Evolutionary conservation across 2,797 vertebrate species (phyloP), one percentile per base, ranked within the genome.

Genomic region (Semotilus atromaculatus): DNA sequence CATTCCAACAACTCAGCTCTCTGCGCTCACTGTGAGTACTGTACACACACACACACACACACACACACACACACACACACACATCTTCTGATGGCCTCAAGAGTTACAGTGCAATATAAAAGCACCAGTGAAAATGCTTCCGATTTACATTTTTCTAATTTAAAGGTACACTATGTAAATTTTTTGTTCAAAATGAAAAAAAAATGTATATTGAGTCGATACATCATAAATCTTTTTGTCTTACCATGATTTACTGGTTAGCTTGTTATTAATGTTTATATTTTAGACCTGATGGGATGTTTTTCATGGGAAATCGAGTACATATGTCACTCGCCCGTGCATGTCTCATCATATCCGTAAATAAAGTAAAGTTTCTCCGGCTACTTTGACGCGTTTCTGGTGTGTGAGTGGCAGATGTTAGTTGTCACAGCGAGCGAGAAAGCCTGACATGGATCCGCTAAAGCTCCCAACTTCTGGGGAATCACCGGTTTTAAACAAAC

Each of bases 21-120:
- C 94, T 99, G 40, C 95, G 95, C 87, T 93, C 95, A 82, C 94
- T 99, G 97, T 98, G 91, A 97, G 97, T 96, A 82, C 53, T 66
- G 67, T 34, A 58, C 53, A 80, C 19, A 18, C 38, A 72, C 40
- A 72, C 68, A 71, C 38, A 26, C 68, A 23, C 10, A 38, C 31
- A 58, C 55, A 60, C 9, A 4, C 13, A 10, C 19, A 53, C 16
- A n/a, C 7, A 3, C 21, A 5, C 10, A 31, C 45, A 48, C 14
- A 5, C 10, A 31, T 10, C 34, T 60, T 62, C 5, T 9, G 36
- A 40, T 40, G n/a, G 58, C n/a, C 26, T 2, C n/a, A 64, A 29
- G 58, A 10, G 7, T 40, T 34, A 23, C 29, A 31, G 14, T 64
- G 31, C 14, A 31, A 31, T 64, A 18, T 64, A 31, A 64, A 62